Evolutionary conservation across 2,888 invertebrate species (phyloP), one percentile per base, ranked within the genome.

Genomic region (Cheiracanthium punctorium): DNA sequence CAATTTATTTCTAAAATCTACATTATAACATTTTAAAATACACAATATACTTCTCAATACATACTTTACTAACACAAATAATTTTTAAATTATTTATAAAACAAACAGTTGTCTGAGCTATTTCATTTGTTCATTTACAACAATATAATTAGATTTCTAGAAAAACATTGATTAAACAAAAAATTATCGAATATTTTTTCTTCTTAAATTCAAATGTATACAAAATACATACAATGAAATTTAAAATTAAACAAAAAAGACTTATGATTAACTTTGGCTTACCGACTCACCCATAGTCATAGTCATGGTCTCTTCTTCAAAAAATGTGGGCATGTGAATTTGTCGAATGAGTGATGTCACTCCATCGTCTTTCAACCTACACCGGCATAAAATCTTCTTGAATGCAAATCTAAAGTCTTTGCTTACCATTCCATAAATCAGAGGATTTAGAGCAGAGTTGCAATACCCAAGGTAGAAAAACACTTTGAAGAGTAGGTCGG

Each of bases 351-450:
- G 86, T 5, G 89, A 89, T 20, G 89, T 80, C 32, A 90, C 89
- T 28, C 89, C 87, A 43, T 90, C 90, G 20, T 90, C 89, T 37
- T 89, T 88, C 69, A 89, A 82, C 76, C 85, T 88, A 76, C 90
- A 90, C 69, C 95, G 95, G 92, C 97, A 97, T 89, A 98, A 95
- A 89, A 98, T 96, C 89, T 95, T 95, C 92, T 97, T 97, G 93
- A 98, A 98, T 30, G 98, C 98, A 91, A 96, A 96, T 87, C 98
- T 94, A 92, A 98, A 98, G 93, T 98, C 98, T 92, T 96, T 96
- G 73, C 97, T 97, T 93, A 98, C 98, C 85, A 97, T 93, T 5
- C 97, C 98, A 92, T 98, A 98, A 89, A 98, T 97, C 91, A 97
- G 95, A 0, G 98, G 98, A 92, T 98, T 98, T 89, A 98, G 95